Conservation (phyloP, 2,113 vertebrate species). For the Heterochromis multidens region DNA sequence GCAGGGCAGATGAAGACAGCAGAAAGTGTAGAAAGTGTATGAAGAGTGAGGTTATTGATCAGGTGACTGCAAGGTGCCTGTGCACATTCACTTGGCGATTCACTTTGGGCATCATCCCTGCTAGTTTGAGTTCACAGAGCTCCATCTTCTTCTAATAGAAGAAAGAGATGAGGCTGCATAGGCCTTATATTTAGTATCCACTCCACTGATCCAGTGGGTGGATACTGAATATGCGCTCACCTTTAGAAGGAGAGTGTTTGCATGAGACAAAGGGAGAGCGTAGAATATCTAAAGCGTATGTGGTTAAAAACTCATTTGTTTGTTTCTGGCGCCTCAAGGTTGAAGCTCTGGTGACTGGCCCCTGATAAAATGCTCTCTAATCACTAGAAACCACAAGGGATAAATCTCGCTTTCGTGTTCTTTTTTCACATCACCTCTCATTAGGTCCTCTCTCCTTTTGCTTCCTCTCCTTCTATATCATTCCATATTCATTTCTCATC, state of each 20-base stretch:
- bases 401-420: conserved; percentile 35
- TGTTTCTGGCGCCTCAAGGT: conserved; percentile 72
- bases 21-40: not conserved
- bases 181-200: not conserved
- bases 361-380: conserved; percentile 68
- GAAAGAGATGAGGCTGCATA: not conserved
- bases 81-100: not conserved
- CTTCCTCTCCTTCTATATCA: not conserved
- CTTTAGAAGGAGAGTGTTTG: not conserved
- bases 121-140: not conserved
- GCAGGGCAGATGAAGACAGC: conserved; percentile 51
- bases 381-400: conserved; percentile 57
- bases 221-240: conserved; percentile 7
- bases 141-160: not conserved
- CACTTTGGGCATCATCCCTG: not conserved
- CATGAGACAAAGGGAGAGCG: not conserved
- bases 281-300: conserved; percentile 31
- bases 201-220: not conserved
- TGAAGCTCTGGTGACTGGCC: conserved; percentile 54
- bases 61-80: not conserved
- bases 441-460: not conserved
- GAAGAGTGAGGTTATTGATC: conserved; percentile 54
- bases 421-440: conserved; percentile 7
- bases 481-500: conserved; percentile 6
- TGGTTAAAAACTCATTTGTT: conserved; percentile 71